Evolutionary conservation across 2,888 invertebrate species (phyloP).

Genomic region (Tanytarsus gracilentus): DNA sequence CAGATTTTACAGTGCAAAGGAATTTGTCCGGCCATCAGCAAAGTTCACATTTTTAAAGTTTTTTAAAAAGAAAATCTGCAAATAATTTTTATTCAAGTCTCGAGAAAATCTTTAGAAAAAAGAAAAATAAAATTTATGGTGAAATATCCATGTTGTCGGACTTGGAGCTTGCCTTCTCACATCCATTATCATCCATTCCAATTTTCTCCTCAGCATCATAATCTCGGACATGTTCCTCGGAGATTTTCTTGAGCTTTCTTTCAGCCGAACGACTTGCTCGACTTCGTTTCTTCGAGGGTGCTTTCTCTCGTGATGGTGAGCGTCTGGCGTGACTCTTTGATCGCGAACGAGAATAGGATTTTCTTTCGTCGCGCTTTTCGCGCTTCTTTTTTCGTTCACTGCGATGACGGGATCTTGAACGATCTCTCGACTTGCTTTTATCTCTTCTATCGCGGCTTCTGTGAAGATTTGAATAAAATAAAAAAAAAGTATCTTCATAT

Average conservation of each 20-base stretch:
- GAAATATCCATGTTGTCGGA: slow-evolving; percentile 72
- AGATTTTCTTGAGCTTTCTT: slow-evolving; percentile 36
- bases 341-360: slow-evolving; percentile 40
- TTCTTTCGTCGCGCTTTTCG: slow-evolving; percentile 46
- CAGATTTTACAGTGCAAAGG: too few relatives aligned
- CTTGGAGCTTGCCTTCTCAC: slow-evolving; percentile 48
- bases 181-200: slow-evolving; percentile 41
- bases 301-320: slow-evolving; percentile 42
- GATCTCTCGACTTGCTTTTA: slow-evolving; percentile 38
- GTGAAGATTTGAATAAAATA: too few relatives aligned
- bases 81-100: too few relatives aligned
- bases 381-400: slow-evolving; percentile 46
- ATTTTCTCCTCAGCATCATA: slow-evolving; percentile 38
- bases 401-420: slow-evolving; percentile 49
- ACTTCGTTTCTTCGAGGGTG: slow-evolving; percentile 38
- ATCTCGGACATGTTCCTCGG: slow-evolving; percentile 37
- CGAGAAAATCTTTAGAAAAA: slow-evolving; percentile 12
- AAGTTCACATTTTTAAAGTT: too few relatives aligned
- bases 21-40: too few relatives aligned
- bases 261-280: slow-evolving; percentile 40
- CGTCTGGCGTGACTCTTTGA: slow-evolving; percentile 40
- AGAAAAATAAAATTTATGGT: slow-evolving; percentile 44
- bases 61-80: too few relatives aligned
- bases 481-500: too few relatives aligned
- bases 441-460: slow-evolving; percentile 37